Evolutionary conservation across 2,888 invertebrate genomes (phyloP).

Genomic region (Tiliacea aurago): DNA sequence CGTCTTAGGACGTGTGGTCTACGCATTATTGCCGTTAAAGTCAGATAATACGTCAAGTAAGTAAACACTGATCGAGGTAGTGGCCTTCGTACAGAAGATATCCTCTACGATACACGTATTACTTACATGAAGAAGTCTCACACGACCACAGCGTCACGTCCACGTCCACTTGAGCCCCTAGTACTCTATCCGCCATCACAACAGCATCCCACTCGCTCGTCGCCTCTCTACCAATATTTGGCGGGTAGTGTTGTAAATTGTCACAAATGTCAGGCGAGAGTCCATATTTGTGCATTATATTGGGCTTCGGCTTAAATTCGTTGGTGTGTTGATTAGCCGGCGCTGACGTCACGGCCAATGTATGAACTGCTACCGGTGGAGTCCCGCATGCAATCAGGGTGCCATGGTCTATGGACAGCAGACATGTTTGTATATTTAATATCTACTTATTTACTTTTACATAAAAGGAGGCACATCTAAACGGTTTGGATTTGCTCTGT

Average conservation of each 20-base stretch:
- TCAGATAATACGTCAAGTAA: background rate
- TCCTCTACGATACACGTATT: background rate
- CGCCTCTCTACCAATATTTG: slow-evolving; percentile 15
- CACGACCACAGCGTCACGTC: background rate
- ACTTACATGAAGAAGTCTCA: too few relatives aligned
- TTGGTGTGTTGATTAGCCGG: slow-evolving; percentile 26
- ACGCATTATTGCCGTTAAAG: background rate
- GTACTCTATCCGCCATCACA: slow-evolving; percentile 4
- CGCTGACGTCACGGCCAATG: slow-evolving; percentile 23
- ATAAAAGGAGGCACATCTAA: too few relatives aligned
- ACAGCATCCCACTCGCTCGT: background rate
- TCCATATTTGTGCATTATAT: slow-evolving; percentile 39
- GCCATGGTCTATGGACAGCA: background rate
- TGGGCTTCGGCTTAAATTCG: slow-evolving; percentile 25
- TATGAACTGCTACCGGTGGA: slow-evolving; percentile 8
- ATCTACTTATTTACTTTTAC: background rate
- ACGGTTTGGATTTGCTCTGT: background rate
- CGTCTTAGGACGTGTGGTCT: background rate
- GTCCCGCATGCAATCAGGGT: slow-evolving; percentile 11
- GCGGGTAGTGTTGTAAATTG: slow-evolving; percentile 27
- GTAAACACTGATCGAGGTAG: background rate
- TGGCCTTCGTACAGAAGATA: background rate
- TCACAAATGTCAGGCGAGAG: slow-evolving; percentile 26
- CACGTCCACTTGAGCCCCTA: background rate
- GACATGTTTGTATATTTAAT: background rate